Evolutionary conservation across 2,888 invertebrate species (phyloP), one percentile per base, ranked within the genome.

Genomic region (Serripes groenlandicus): DNA sequence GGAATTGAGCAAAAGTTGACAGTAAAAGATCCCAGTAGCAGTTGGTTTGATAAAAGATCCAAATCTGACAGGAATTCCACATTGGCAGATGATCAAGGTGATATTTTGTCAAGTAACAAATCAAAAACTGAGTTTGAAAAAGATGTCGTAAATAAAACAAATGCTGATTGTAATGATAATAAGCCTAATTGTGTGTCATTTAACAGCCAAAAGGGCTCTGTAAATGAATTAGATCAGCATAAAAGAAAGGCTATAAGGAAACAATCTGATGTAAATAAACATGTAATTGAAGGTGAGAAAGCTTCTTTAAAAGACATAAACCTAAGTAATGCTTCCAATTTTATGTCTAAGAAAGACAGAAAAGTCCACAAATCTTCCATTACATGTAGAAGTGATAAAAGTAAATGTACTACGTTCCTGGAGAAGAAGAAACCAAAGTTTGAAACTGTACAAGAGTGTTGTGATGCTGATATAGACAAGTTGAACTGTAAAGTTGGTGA

Each of bases 331-430:
- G 62, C 62, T 62, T 62, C 62, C 62, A 62, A 28, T 34, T 34
- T n/a, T 34, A 15, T 62, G 34, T 62, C 62, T 15, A 62, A 62
- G 34, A 62, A 62, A 21, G 62, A 62, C 62, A 62, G 28, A 62
- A 62, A 62, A 62, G 62, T 32, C 34, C n/a, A 21, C 30, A 62
- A 68, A 37, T 68, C 68, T 26, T 68, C 68, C 23, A 37, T 35
- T 9, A 68, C 35, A 49, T 23, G 23, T 58, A n/a, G n/a, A 58
- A 58, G 26, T 21, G 28, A 58, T 26, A 58, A 26, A 28, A 58
- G 15, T 21, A 58, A 26, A n/a, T n/a, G n/a, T n/a, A n/a, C n/a
- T n/a, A n/a, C n/a, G n/a, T n/a, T n/a, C n/a, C n/a, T n/a, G n/a
- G n/a, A n/a, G n/a, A n/a, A n/a, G n/a, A n/a, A n/a, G n/a, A n/a